phyloP scores from a whole-genome alignment of 2,888 invertebrate species.

The Heterodera filipjevi region DNA sequence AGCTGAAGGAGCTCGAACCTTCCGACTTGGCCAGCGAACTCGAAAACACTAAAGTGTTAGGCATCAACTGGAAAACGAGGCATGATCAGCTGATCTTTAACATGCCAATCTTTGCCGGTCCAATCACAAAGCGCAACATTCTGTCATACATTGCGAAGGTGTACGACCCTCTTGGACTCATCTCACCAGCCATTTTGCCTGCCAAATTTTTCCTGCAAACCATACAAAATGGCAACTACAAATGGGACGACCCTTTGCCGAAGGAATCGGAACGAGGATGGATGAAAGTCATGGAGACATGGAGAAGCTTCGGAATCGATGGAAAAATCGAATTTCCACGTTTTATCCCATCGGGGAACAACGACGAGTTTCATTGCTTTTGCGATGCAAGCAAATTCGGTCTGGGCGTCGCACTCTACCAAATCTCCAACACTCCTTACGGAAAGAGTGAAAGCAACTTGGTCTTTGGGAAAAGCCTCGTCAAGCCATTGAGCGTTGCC shows the following conservation, averaged over 20 bases:
- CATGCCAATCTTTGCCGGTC: background rate
- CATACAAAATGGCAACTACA: background rate
- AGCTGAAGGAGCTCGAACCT: background rate
- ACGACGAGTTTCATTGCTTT: background rate
- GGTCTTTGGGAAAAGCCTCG: background rate
- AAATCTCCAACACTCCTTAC: background rate
- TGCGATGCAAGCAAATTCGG: constrained; percentile 11
- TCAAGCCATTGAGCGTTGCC: background rate
- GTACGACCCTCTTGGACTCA: constrained; percentile 37
- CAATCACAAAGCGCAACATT: constrained; percentile 27
- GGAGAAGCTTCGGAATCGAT: background rate
- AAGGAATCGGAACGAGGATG: background rate
- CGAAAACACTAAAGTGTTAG: constrained; percentile 17
- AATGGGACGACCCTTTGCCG: background rate
- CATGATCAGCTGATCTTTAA: background rate
- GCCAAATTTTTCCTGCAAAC: constrained; percentile 29
- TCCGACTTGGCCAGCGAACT: background rate
- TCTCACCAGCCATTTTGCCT: constrained; percentile 19
- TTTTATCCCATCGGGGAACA: background rate
- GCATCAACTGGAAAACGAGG: constrained; percentile 19
- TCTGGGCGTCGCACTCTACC: background rate
- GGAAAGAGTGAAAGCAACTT: background rate
- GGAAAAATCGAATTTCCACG: background rate
- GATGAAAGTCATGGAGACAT: background rate
- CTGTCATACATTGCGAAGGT: constrained; percentile 28